Evolutionary conservation across 2,888 invertebrate genomes (phyloP).

Genomic region (Macropis europaea): DNA sequence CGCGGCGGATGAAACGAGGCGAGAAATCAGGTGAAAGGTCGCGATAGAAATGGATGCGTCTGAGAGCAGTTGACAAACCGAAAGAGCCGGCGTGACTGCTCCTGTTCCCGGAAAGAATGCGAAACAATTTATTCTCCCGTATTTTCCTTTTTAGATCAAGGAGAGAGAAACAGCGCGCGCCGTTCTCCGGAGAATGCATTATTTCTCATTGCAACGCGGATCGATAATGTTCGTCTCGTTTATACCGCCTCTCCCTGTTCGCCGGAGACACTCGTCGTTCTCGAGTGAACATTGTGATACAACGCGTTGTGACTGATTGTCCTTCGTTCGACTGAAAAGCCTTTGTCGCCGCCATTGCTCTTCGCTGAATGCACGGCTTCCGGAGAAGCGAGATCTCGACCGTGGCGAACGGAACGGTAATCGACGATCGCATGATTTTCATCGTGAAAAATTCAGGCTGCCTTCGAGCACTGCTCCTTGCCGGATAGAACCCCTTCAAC

Average conservation of each 20-base stretch:
- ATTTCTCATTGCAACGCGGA: conserved; percentile 43
- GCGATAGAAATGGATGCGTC: conserved; percentile 42
- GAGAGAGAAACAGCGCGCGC: not conserved
- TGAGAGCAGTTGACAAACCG: conserved; percentile 20
- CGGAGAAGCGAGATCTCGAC: no score
- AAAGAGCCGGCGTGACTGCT: conserved; percentile 38
- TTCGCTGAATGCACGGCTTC: conserved; percentile 12
- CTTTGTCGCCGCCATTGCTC: conserved; percentile 31
- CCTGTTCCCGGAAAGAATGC: conserved; percentile 9
- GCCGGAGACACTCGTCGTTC: conserved; percentile 7
- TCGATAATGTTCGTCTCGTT: conserved; percentile 42
- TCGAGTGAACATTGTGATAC: conserved; percentile 35
- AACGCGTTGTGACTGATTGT: conserved; percentile 49
- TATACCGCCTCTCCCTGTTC: not conserved
- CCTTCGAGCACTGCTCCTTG: no score
- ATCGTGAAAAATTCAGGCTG: no score
- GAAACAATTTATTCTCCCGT: conserved; percentile 43
- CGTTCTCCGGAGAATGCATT: conserved; percentile 47
- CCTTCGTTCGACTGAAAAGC: conserved; percentile 35
- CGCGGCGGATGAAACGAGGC: conserved; percentile 38
- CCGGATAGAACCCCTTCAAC: no score
- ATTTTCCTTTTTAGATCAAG: conserved; percentile 30
- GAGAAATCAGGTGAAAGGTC: conserved; percentile 46
- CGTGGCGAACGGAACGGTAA: no score
- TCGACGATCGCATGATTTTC: no score